These are phyloP conservation scores for Passerina amoena DNA, from an alignment of 2,113 vertebrate species.

Conservation along the genomic window DNA sequence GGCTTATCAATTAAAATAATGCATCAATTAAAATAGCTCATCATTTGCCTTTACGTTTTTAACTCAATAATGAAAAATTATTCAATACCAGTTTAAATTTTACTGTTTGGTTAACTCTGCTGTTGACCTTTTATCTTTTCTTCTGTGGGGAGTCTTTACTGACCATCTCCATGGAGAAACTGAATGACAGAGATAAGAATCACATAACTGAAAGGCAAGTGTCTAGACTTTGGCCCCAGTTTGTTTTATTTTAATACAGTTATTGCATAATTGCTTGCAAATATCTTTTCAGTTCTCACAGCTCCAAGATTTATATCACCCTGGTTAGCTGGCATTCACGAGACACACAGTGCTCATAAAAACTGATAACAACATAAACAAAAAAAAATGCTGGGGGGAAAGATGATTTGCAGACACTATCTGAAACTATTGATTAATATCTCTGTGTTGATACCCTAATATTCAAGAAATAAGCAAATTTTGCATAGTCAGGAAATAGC, in stretches of 20 bases:
- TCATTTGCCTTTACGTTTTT: not conserved
- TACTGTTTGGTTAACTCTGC: not conserved
- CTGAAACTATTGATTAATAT: not conserved
- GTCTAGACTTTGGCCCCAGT: not conserved
- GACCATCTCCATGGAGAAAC: not conserved
- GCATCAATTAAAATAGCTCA: not conserved
- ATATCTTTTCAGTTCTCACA: not conserved
- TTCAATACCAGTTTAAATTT: not conserved
- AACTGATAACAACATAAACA: not conserved
- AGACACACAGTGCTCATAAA: not conserved
- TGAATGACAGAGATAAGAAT: conserved; percentile 1
- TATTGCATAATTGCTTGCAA: not conserved
- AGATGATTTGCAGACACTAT: not conserved
- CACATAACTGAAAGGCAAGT: not conserved
- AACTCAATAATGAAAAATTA: not conserved
- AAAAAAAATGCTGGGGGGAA: not conserved
- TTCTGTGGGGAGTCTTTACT: not conserved
- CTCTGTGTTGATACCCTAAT: not conserved
- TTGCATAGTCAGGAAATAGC: not conserved
- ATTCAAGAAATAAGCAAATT: not conserved
- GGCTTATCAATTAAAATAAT: not conserved
- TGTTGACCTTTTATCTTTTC: not conserved
- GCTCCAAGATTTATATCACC: not conserved
- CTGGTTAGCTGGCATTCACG: not conserved
- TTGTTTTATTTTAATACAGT: conserved; percentile 15